Base-by-base conservation (phyloP, 2,888 invertebrate species). In the Andrena flavipes region DNA sequence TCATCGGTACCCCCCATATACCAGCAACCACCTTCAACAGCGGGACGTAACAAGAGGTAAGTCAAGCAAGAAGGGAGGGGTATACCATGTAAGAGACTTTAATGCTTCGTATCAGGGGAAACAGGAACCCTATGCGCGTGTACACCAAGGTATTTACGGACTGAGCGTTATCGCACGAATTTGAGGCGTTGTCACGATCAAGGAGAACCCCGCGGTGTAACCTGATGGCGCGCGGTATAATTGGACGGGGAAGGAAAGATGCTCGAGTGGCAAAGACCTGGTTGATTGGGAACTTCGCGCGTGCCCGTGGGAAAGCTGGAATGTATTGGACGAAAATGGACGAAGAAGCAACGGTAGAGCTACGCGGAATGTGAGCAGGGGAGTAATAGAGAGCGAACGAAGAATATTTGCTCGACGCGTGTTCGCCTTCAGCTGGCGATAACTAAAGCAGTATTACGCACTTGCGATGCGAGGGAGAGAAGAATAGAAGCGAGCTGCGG, bases 51-150 rank as follows among this genome's bases (percentile, higher is more conserved):
- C 75, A 73, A 78, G 87, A 72, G 76, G 74, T 30, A 62, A 59
- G 69, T 49, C 54, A 60, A 35, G 51, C 33, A 65, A 60, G 26
- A 68, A n/a, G 51, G 20, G 56, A 70, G 69, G 65, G 59, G 67
- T 68, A 64, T 72, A 69, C 64, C 59, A 26, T 63, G 71, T 76
- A 86, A 63, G 68, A 74, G 77, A 81, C 62, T 87, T 86, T 86
- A 86, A 88, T 84, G 81, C 64, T 59, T 71, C 64, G 70, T 70
- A 86, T 86, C 80, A 30, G 76, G 73, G 75, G 78, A 76, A 76
- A 76, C 69, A 69, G 72, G 67, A 76, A 78, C 51, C 30, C 33
- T 81, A 65, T 72, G 48, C 54, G 68, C 72, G 76, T 79, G 64
- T 49, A 23, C 65, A 33, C 60, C 33, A 7, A 20, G 35, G 67